phyloP scores from a whole-genome alignment of 2,797 vertebrate genomes.

The Anguilla anguilla region DNA sequence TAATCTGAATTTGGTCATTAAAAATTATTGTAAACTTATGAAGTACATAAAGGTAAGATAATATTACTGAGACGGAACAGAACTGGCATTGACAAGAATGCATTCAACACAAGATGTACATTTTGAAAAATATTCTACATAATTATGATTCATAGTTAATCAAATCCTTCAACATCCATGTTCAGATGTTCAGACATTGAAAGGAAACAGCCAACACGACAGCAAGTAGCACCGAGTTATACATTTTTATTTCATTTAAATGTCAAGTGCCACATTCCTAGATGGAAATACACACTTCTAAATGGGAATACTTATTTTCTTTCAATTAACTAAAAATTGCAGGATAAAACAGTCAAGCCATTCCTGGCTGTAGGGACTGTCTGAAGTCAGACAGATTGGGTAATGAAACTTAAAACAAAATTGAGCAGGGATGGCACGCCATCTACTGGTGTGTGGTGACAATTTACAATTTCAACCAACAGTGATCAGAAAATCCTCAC shows the following conservation, averaged over 20 bases:
- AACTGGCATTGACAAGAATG: neutral
- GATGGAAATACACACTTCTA: too few relatives aligned
- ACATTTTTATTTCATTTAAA: neutral
- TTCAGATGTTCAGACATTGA: constrained; percentile 13
- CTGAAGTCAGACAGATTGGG: neutral
- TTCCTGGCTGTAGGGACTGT: neutral
- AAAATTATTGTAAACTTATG: too few relatives aligned
- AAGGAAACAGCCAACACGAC: constrained; percentile 7
- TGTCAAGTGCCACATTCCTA: too few relatives aligned
- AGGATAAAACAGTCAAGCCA: neutral
- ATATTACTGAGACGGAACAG: neutral
- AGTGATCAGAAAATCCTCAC: neutral
- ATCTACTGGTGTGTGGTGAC: neutral
- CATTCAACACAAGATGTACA: neutral
- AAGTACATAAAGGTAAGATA: neutral
- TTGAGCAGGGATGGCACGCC: neutral
- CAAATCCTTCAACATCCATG: neutral
- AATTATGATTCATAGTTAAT: neutral
- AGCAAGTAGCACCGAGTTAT: neutral
- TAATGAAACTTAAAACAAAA: neutral
- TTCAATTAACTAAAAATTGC: neutral
- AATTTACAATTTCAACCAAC: neutral
- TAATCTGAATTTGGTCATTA: too few relatives aligned
- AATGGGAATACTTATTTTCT: too few relatives aligned
- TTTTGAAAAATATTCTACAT: neutral